These are phyloP conservation scores for Lagocephalus sceleratus DNA, from an alignment of 2,797 vertebrate genomes.

Conservation along the genomic window DNA sequence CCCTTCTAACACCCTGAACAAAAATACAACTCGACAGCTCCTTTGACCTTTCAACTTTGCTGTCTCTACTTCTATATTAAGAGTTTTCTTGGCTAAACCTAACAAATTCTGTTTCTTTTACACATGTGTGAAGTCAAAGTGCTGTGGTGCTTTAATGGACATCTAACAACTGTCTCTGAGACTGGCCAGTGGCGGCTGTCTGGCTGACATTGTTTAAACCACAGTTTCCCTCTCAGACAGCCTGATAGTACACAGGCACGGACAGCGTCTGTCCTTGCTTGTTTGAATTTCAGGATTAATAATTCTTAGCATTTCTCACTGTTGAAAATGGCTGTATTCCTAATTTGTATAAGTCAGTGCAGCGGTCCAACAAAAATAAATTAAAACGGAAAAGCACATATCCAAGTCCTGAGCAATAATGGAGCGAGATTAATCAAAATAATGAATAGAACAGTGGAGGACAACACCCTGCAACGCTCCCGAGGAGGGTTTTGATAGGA, in stretches of 20 bases:
- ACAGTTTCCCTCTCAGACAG: conserved; percentile 38
- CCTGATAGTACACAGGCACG: conserved; percentile 34
- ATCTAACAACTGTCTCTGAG: conserved; percentile 27
- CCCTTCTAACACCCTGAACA: conserved; percentile 23
- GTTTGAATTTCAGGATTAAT: conserved; percentile 53
- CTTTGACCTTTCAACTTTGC: conserved; percentile 29
- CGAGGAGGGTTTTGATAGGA: conserved; percentile 43
- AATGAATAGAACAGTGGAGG: conserved; percentile 38
- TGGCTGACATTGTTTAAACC: conserved; percentile 24
- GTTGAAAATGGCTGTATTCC: conserved; percentile 52
- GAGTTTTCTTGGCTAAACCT: conserved; percentile 21
- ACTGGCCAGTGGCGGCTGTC: conserved; percentile 15
- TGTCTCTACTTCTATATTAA: conserved; percentile 7
- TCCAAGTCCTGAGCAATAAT: conserved; percentile 42
- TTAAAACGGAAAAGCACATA: conserved; percentile 41
- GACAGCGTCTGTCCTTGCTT: conserved; percentile 34
- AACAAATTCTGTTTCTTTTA: conserved; percentile 17
- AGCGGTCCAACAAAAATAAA: conserved; percentile 59
- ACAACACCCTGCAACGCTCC: conserved; percentile 40
- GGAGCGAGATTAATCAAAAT: conserved; percentile 59
- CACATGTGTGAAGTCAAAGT: conserved; percentile 20
- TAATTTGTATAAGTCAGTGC: conserved; percentile 52
- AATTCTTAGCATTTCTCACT: conserved; percentile 56
- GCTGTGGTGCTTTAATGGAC: conserved; percentile 14
- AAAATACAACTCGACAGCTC: conserved; percentile 31